Percentiles rank a stretch among this genome's conserved stretches.
Evolutionary conservation across 2,888 invertebrate species (phyloP).

Genomic region (Ypsolopha sequella): DNA sequence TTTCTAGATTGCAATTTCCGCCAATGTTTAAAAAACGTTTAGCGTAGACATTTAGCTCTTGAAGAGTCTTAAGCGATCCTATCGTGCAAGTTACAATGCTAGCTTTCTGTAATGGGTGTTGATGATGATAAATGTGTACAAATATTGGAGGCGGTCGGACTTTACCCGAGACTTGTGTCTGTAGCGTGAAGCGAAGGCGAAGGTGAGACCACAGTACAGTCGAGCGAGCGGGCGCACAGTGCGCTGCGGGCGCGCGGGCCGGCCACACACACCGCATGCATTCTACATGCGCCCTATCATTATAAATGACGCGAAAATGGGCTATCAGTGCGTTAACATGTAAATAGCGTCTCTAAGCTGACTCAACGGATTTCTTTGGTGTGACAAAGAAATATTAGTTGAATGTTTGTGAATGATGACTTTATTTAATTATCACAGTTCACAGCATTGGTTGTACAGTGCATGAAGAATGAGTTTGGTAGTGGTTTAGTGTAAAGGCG

Average conservation of each 20-base stretch:
- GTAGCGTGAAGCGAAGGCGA: background rate
- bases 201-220: background rate
- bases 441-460: background rate
- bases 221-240: slow-evolving; percentile 29
- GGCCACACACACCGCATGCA: slow-evolving; percentile 29
- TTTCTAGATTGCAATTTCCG: too few relatives aligned
- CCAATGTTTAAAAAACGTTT: background rate
- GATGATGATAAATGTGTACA: slow-evolving; percentile 25
- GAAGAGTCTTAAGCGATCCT: background rate
- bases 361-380: background rate
- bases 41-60: background rate
- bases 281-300: background rate
- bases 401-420: slow-evolving; percentile 4
- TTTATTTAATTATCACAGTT: slow-evolving; percentile 28
- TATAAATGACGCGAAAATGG: slow-evolving; percentile 28
- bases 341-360: background rate
- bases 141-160: background rate
- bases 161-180: background rate
- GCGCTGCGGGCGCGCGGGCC: slow-evolving; percentile 53
- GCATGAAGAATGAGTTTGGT: background rate
- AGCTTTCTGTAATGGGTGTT: slow-evolving; percentile 15
- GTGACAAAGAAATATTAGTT: background rate
- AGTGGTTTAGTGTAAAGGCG: background rate
- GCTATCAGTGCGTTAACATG: background rate
- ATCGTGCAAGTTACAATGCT: background rate